Evolutionary conservation across 2,113 vertebrate species (phyloP).

Genomic region (Sterna hirundo): DNA sequence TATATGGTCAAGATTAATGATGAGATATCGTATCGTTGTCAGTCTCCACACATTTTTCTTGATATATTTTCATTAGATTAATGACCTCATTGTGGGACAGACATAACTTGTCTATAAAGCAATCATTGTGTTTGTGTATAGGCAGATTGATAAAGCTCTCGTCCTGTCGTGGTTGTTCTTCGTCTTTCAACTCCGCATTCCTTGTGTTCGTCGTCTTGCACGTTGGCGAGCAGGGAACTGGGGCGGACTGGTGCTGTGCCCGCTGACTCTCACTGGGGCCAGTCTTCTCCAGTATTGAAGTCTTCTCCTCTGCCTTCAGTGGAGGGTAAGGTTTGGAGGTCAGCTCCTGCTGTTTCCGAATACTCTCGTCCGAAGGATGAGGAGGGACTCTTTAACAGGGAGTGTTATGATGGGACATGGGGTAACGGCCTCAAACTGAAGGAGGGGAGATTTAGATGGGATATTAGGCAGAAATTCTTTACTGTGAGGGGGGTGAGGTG

Average conservation of each 20-base stretch:
- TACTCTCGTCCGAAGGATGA: background rate
- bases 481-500: too few species aligned
- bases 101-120: conserved; percentile 63
- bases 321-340: background rate
- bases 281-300: background rate
- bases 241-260: accelerated
- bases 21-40: conserved; percentile 49
- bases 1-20: conserved; percentile 74
- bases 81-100: conserved; percentile 56
- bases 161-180: background rate
- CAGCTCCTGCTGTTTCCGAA: accelerated
- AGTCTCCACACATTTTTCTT: conserved; percentile 52
- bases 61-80: conserved; percentile 74
- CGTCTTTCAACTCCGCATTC: background rate
- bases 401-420: too few species aligned
- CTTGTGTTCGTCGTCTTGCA: accelerated
- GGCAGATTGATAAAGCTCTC: background rate
- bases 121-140: conserved; percentile 65
- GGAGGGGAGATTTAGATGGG: too few species aligned
- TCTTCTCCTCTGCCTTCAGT: background rate
- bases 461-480: too few species aligned
- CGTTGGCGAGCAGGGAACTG: accelerated
- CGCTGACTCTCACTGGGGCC: accelerated
- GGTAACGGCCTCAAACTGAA: too few species aligned
- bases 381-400: too few species aligned